A percentile compares a stretch with the other conserved stretches of the same genome.
These are phyloP conservation scores for Diceros bicornis DNA, from an alignment of 2,797 vertebrate species.

Conservation along the genomic window DNA sequence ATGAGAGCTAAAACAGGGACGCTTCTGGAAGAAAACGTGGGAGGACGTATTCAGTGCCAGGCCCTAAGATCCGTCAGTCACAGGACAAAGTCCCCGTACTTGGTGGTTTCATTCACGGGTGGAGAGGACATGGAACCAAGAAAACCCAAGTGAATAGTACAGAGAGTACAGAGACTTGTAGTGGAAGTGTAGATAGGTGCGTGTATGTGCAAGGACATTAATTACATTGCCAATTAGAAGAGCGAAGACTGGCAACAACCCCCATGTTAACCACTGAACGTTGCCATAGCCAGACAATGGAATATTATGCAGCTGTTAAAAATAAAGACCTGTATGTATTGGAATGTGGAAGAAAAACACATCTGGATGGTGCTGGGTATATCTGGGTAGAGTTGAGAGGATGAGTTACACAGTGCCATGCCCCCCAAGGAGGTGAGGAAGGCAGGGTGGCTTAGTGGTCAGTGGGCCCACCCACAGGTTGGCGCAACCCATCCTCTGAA, in stretches of 20 bases:
- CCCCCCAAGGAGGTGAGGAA: background rate
- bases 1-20: accelerated
- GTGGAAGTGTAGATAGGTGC: background rate
- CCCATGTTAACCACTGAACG: accelerated
- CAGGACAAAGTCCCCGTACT: background rate
- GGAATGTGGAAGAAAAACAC: background rate
- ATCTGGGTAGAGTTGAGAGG: accelerated
- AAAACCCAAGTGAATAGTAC: background rate
- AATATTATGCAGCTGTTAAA: background rate
- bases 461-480: background rate
- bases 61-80: accelerated
- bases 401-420: accelerated
- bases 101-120: too few relatives aligned
- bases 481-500: accelerated
- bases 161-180: accelerated
- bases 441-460: too few relatives aligned
- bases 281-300: accelerated
- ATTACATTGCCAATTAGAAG: accelerated
- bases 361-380: background rate
- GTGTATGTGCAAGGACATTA: too few relatives aligned
- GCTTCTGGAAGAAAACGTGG: background rate
- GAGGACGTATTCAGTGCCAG: background rate
- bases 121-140: background rate
- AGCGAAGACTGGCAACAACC: background rate
- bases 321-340: accelerated